A percentile compares a stretch with the other conserved stretches of the same genome.
phyloP scores from a whole-genome alignment of 2,888 invertebrate species.

The Entomobrya multifasciata region DNA sequence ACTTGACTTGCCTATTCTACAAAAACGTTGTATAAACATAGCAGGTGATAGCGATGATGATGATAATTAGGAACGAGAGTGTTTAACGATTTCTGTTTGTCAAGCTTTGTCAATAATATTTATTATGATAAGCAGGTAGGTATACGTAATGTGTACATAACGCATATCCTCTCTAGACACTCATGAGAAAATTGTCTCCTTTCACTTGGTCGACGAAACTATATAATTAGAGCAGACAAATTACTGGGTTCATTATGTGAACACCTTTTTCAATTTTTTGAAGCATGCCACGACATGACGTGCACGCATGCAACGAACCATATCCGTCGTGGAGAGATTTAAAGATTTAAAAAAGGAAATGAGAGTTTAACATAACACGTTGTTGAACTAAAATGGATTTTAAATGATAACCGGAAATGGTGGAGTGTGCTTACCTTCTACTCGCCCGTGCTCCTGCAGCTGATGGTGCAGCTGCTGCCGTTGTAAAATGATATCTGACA shows the following conservation, averaged over 20 bases:
- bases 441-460: conserved; percentile 70
- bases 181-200: conserved; percentile 44
- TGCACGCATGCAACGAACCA: conserved; percentile 1
- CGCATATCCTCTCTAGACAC: neutral
- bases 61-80: conserved; percentile 18
- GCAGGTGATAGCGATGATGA: conserved; percentile 2
- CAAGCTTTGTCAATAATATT: neutral
- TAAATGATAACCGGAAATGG: conserved; percentile 24
- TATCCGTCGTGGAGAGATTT: conserved; percentile 23
- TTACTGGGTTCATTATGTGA: neutral
- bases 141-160: neutral
- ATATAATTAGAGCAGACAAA: conserved; percentile 69
- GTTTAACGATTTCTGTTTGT: conserved; percentile 52
- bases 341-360: conserved; percentile 37
- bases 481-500: conserved; percentile 77
- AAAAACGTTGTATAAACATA: neutral
- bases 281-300: neutral
- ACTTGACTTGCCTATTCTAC: neutral
- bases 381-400: neutral
- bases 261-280: neutral
- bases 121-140: neutral
- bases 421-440: conserved; percentile 73
- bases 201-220: conserved; percentile 66
- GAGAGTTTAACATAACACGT: conserved; percentile 13
- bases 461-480: conserved; percentile 40